These are phyloP conservation scores for Carcharodon carcharias DNA, from an alignment of 2,797 vertebrate species.

Conservation along the genomic window DNA sequence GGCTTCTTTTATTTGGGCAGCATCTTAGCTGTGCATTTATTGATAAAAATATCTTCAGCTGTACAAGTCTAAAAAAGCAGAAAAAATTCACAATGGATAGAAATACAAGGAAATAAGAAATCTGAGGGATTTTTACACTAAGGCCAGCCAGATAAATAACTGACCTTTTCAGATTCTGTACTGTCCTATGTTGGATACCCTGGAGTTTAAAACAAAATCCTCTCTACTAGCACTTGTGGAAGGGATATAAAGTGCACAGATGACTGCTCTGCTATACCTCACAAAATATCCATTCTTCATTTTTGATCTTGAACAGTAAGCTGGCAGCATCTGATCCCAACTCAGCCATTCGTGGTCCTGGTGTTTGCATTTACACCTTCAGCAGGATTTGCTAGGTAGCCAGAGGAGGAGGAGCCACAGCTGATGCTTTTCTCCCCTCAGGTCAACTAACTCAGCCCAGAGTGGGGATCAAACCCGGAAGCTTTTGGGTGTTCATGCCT, in stretches of 20 bases:
- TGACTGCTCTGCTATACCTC: neutral
- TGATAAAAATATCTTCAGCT: conserved; percentile 14
- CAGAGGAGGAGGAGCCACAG: neutral
- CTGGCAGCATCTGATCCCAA: neutral
- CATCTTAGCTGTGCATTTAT: neutral
- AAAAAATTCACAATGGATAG: neutral
- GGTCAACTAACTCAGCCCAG: neutral
- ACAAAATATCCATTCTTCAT: neutral
- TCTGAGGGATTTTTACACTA: neutral
- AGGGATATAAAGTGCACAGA: neutral
- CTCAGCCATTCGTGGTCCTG: no score
- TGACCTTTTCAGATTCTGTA: neutral
- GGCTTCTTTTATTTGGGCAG: neutral
- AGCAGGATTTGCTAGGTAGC: neutral
- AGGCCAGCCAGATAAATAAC: neutral
- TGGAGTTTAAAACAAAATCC: neutral
- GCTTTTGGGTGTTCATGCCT: neutral
- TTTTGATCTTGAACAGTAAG: neutral
- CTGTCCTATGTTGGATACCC: neutral
- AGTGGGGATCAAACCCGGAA: neutral
- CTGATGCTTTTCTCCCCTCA: neutral
- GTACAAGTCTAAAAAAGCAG: neutral
- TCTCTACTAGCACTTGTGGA: neutral
- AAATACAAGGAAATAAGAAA: neutral
- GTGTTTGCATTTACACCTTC: neutral